Percentiles rank a stretch among this genome's conserved stretches.
phyloP scores from a whole-genome alignment of 2,113 vertebrate genomes.

The Sisor rabdophorus region DNA sequence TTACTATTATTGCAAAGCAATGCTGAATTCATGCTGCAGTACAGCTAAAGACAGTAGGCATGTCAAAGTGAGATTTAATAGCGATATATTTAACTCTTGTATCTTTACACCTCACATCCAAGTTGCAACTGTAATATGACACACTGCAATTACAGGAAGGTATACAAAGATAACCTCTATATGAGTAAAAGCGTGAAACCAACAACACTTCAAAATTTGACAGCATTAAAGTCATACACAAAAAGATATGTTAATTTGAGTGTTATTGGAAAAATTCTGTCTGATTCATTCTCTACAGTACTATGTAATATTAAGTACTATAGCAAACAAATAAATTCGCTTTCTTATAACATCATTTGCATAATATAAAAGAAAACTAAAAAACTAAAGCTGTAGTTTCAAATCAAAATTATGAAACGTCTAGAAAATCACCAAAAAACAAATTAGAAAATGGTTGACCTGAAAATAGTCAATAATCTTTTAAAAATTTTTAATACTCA shows the following conservation, averaged over 20 bases:
- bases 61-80: neutral
- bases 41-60: neutral
- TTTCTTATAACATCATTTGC: neutral
- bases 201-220: slow-evolving; percentile 10
- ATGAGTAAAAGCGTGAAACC: neutral
- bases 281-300: neutral
- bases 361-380: neutral
- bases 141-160: neutral
- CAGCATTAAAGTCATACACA: neutral
- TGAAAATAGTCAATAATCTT: neutral
- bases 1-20: neutral
- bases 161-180: neutral
- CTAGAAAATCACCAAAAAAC: neutral
- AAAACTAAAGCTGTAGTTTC: neutral
- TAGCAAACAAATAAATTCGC: neutral
- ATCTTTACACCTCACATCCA: slow-evolving; percentile 17
- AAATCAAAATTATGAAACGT: neutral
- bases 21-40: neutral
- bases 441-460: neutral
- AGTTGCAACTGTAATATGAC: neutral
- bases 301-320: neutral
- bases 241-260: neutral
- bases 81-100: neutral
- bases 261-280: slow-evolving; percentile 1
- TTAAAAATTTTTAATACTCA: neutral